Base-by-base conservation (phyloP, 1,140 invertebrate species). In the Lineus longissimus region DNA sequence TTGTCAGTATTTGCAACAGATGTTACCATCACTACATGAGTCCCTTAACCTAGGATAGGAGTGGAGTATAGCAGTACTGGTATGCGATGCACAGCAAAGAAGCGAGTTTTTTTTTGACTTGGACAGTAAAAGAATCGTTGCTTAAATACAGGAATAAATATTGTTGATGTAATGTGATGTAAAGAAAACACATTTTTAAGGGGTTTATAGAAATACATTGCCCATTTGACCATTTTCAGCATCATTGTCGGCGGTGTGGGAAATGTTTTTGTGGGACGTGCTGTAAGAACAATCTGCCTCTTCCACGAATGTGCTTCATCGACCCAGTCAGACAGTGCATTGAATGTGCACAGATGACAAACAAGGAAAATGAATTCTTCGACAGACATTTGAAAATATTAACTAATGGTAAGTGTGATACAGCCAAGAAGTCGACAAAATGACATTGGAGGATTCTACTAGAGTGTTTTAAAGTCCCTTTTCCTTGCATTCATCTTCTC, bases 211-310 rank as follows among this genome's bases (percentile, higher is more conserved):
- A n/a, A n/a, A n/a, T n/a, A 45, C 22, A 22, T 61, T 2, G 15
- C n/a, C 17, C 11, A 22, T 64, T 22, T 61, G 2, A 51, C 30
- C 62, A 45, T 36, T 69, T 71, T 27, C 70, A 85, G 84, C 85
- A 86, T 73, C 85, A 86, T 67, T 86, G 85, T 72, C 76, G 85
- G n/a, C 74, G 85, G n/a, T 86, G 85, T 82, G 85, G 85, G 0
- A 72, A 78, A 40, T 81, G 84, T 59, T 85, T 81, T 66, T 86
- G 85, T 72, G 76, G 73, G 33, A 72, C 66, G 0, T 86, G 85
- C 67, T 84, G 84, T 73, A 71, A 81, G 2, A 67, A 73, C 4
- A 81, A 80, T 59, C 55, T 85, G 31, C 62, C 72, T 9, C 70
- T 86, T 22, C 83, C 80, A 7, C 70, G 85, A 25, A 86, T 86